Conservation (phyloP, 2,888 invertebrate species). For the Megalurothrips usitatus region DNA sequence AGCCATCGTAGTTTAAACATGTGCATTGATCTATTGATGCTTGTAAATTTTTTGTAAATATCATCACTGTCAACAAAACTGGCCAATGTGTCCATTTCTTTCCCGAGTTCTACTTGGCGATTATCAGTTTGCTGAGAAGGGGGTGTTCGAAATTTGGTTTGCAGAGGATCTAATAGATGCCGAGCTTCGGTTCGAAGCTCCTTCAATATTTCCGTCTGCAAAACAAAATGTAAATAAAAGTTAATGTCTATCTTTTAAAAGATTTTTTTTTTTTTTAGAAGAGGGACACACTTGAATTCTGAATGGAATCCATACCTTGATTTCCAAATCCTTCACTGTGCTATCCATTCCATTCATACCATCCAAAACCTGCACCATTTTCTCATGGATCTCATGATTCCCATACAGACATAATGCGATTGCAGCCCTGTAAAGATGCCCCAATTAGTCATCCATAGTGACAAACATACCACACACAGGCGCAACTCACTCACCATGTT, state of each 20-base stretch:
- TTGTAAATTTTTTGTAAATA: slow-evolving; percentile 4
- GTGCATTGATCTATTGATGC: neutral
- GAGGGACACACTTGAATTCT: neutral
- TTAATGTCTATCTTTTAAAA: neutral
- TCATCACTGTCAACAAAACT: slow-evolving; percentile 22
- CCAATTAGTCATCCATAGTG: neutral
- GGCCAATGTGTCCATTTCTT: neutral
- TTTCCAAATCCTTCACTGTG: slow-evolving; percentile 71
- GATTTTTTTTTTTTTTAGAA: neutral
- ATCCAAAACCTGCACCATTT: slow-evolving; percentile 72
- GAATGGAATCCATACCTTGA: slow-evolving; percentile 60
- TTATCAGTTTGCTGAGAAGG: neutral
- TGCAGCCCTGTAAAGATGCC: slow-evolving; percentile 56
- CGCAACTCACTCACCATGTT: neutral
- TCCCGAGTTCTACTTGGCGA: slow-evolving; percentile 8
- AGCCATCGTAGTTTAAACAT: slow-evolving; percentile 12
- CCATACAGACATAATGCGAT: slow-evolving; percentile 89
- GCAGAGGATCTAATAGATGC: neutral
- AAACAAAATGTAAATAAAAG: neutral
- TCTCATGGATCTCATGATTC: slow-evolving; percentile 91
- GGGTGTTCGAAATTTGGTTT: neutral
- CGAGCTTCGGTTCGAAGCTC: slow-evolving; percentile 27
- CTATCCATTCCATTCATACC: slow-evolving; percentile 78
- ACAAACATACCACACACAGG: neutral
- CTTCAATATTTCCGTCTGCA: slow-evolving; percentile 32